Evolutionary conservation across 2,888 invertebrate species (phyloP).

Genomic region (Agrochola lychnidis): DNA sequence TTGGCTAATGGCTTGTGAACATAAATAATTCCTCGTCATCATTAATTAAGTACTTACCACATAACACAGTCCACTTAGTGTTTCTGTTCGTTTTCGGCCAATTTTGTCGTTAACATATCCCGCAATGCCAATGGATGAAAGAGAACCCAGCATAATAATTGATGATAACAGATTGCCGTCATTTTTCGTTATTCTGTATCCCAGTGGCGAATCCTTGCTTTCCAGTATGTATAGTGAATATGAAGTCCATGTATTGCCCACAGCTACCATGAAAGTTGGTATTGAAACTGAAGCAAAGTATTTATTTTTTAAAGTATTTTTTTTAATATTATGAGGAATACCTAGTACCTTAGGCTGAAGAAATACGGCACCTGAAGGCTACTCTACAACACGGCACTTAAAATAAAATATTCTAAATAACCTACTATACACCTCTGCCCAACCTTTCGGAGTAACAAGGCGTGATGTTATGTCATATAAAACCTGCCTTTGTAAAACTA

Average conservation of each 20-base stretch:
- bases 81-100: conserved; percentile 70
- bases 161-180: conserved; percentile 70
- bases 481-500: not conserved
- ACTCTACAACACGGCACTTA: not conserved
- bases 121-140: conserved; percentile 56
- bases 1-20: not conserved
- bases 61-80: conserved; percentile 63
- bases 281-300: conserved; percentile 62
- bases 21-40: not conserved
- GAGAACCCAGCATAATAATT: conserved; percentile 68
- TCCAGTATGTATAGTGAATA: conserved; percentile 66
- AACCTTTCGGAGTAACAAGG: not conserved
- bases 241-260: conserved; percentile 70
- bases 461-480: not conserved
- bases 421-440: not conserved
- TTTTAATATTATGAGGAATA: not conserved
- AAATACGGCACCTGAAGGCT: not conserved
- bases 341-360: not conserved
- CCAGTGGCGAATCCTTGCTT: conserved; percentile 67
- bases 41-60: conserved; percentile 65
- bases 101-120: conserved; percentile 67
- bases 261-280: conserved; percentile 55
- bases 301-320: not conserved
- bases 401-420: not conserved
- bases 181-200: conserved; percentile 58